phyloP scores from a whole-genome alignment of 2,113 vertebrate species.

The Notarius quadriscutis region DNA sequence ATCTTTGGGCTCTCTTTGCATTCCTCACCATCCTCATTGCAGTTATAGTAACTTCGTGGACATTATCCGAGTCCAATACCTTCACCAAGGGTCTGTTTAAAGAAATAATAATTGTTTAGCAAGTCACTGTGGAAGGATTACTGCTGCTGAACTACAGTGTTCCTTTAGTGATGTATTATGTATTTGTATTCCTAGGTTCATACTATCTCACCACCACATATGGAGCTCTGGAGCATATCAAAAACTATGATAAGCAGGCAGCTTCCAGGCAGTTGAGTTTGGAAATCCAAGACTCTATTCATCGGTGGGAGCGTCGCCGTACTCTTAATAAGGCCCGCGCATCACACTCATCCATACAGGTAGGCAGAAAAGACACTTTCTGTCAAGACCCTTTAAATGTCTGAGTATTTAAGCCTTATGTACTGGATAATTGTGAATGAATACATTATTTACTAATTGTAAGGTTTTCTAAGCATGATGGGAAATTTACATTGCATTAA shows the following conservation, averaged over 20 bases:
- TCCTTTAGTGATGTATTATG: not conserved
- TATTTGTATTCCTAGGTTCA: conserved; percentile 75
- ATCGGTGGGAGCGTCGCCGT: conserved; percentile 91
- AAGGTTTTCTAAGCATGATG: too few relatives aligned
- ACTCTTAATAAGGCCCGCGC: conserved; percentile 87
- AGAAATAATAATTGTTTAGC: not conserved
- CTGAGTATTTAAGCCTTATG: not conserved
- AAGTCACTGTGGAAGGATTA: not conserved
- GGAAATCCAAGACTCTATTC: conserved; percentile 96
- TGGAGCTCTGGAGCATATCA: conserved; percentile 92
- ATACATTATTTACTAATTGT: not conserved
- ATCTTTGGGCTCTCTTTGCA: not conserved
- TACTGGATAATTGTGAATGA: not conserved
- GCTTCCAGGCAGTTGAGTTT: conserved; percentile 87
- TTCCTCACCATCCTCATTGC: not conserved
- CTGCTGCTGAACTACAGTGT: not conserved
- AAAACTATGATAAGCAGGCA: conserved; percentile 88
- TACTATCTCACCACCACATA: conserved; percentile 97
- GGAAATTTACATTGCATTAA: not conserved
- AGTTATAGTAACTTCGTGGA: not conserved
- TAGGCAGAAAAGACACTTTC: conserved; percentile 48
- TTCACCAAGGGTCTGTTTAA: not conserved
- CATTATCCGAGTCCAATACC: not conserved
- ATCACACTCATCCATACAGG: conserved; percentile 84
- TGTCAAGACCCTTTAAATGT: not conserved